These are phyloP conservation scores for Sphaeridia pumilis DNA, from an alignment of 2,888 invertebrate species.

Conservation along the genomic window DNA sequence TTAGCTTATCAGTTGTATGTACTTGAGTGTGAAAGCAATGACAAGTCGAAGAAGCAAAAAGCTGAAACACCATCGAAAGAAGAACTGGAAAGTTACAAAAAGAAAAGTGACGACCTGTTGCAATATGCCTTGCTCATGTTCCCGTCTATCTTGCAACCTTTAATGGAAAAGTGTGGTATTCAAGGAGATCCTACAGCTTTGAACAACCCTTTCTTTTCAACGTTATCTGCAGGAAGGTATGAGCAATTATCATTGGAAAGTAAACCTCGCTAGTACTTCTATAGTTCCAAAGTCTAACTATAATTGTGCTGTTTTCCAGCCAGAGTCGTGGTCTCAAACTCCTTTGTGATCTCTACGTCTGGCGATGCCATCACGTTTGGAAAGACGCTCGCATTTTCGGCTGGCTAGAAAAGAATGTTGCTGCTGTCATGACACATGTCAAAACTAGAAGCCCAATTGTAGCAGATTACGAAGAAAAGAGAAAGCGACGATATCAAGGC, in stretches of 20 bases:
- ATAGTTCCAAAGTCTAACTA: too few species aligned
- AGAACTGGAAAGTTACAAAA: conserved; percentile 28
- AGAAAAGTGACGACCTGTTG: conserved; percentile 48
- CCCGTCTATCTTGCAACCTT: conserved; percentile 58
- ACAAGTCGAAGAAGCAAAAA: conserved; percentile 3
- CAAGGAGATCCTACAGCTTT: conserved; percentile 54
- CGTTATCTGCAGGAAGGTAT: conserved; percentile 29
- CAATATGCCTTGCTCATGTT: conserved; percentile 70
- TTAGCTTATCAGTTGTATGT: conserved; percentile 55
- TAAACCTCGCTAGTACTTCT: too few species aligned
- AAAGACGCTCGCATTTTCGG: conserved; percentile 58
- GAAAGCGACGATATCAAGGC: conserved; percentile 50
- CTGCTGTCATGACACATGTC: conserved; percentile 51
- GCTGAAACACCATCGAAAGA: too few species aligned
- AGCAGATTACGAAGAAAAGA: conserved; percentile 50
- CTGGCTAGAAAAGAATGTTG: conserved; percentile 65
- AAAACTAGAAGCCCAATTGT: conserved; percentile 51
- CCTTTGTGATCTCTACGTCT: conserved; percentile 59
- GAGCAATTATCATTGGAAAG: too few species aligned
- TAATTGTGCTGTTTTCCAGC: too few species aligned
- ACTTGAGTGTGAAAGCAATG: conserved; percentile 22
- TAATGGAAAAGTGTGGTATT: conserved; percentile 64
- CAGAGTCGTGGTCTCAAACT: conserved; percentile 53
- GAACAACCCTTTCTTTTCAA: conserved; percentile 46
- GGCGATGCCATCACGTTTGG: conserved; percentile 64